Conservation (phyloP, 2,888 invertebrate species). For the Amphipoea lucens region DNA sequence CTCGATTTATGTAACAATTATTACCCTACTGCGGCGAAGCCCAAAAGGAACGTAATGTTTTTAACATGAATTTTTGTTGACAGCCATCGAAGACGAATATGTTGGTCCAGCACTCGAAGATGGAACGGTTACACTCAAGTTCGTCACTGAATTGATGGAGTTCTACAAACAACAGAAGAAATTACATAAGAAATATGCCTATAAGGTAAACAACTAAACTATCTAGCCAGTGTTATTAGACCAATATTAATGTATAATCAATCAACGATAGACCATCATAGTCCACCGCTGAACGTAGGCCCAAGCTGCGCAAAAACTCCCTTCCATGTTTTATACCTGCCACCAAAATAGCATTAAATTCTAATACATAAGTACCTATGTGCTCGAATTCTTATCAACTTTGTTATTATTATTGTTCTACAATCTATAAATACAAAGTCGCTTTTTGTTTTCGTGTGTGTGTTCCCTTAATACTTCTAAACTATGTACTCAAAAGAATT, state of each 20-base stretch:
- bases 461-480: not conserved
- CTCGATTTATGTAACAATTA: not conserved
- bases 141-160: slow-evolving; percentile 97
- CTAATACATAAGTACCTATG: not conserved
- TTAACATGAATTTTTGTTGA: slow-evolving; percentile 55
- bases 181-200: slow-evolving; percentile 99
- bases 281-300: not conserved
- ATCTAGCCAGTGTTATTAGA: not conserved
- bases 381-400: not conserved
- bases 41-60: not conserved
- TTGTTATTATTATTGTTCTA: not conserved
- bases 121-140: slow-evolving; percentile 96
- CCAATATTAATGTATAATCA: not conserved
- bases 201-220: slow-evolving; percentile 92
- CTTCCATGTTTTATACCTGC: not conserved
- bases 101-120: slow-evolving; percentile 96
- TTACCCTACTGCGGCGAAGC: not conserved
- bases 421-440: not conserved
- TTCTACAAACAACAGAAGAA: slow-evolving; percentile 97
- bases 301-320: not conserved
- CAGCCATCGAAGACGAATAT: slow-evolving; percentile 98
- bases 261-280: not conserved
- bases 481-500: not conserved
- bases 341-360: not conserved
- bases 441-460: not conserved